Evolutionary conservation across 1,140 invertebrate genomes (phyloP).

Genomic region (Drosophila murphyi): DNA sequence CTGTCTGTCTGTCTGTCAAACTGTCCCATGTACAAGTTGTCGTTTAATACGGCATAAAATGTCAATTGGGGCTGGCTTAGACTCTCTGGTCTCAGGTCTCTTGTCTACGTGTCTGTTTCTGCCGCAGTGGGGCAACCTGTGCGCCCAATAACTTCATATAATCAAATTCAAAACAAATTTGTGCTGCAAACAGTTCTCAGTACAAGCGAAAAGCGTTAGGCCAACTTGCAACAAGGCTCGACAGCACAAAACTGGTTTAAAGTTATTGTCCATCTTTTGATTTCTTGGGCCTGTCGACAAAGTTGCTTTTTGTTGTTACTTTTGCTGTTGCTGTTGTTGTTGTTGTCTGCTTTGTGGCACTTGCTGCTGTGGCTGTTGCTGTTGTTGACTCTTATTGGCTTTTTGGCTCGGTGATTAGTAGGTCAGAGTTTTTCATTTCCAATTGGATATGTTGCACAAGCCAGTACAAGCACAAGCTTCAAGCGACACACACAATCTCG

Average conservation of each 20-base stretch:
- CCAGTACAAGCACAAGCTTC: conserved; percentile 48
- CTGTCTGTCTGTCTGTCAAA: conserved; percentile 25
- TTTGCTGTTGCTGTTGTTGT: background rate
- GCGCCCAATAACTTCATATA: conserved; percentile 60
- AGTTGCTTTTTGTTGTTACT: background rate
- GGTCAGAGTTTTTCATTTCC: conserved; percentile 82
- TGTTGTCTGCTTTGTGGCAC: conserved; percentile 57
- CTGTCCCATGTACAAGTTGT: conserved; percentile 41
- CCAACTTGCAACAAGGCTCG: conserved; percentile 67
- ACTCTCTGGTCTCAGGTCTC: background rate
- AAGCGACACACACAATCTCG: conserved; percentile 44
- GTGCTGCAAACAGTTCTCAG: conserved; percentile 54
- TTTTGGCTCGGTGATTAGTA: conserved; percentile 82
- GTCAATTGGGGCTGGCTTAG: conserved; percentile 68
- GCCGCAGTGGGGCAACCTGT: conserved; percentile 54
- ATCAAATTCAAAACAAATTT: conserved; percentile 83
- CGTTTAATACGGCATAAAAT: conserved; percentile 77
- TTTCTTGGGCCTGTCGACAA: conserved; percentile 72
- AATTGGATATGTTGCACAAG: conserved; percentile 78
- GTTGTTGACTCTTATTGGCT: conserved; percentile 80
- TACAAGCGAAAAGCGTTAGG: conserved; percentile 58
- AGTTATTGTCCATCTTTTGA: conserved; percentile 82
- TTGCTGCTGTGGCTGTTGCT: conserved; percentile 54
- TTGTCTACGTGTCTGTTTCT: background rate
- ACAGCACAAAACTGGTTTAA: conserved; percentile 74